These are phyloP conservation scores for Platyrinchus mystaceus DNA, from an alignment of 2,797 vertebrate species.

Conservation along the genomic window DNA sequence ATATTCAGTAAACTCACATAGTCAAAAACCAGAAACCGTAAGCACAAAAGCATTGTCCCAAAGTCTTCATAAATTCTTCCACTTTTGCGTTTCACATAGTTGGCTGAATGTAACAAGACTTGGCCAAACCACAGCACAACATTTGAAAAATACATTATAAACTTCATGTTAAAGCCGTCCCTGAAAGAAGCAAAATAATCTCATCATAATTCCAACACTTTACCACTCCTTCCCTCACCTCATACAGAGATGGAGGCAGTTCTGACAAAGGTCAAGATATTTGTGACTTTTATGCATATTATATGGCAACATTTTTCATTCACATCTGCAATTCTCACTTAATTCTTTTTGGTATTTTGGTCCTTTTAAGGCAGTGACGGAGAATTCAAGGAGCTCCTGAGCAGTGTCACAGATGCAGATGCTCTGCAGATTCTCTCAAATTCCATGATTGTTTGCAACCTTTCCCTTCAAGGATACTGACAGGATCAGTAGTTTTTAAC, in stretches of 20 bases:
- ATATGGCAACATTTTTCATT: slow-evolving; percentile 1
- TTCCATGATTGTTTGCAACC: not conserved
- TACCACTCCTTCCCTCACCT: not conserved
- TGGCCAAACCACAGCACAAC: not conserved
- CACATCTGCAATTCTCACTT: not conserved
- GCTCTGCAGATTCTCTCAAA: not conserved
- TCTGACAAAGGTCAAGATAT: not conserved
- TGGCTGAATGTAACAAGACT: not conserved
- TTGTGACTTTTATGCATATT: not conserved
- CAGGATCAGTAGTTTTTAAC: not conserved
- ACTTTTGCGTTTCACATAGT: not conserved
- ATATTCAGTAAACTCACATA: not conserved
- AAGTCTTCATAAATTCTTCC: not conserved
- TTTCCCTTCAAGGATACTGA: slow-evolving; percentile 22
- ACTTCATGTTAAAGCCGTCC: not conserved
- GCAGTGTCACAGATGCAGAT: not conserved
- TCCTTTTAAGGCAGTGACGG: slow-evolving; percentile 1
- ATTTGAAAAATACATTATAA: slow-evolving; percentile 16
- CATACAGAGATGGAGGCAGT: not conserved
- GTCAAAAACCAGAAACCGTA: not conserved
- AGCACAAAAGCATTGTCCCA: not conserved
- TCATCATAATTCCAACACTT: not conserved
- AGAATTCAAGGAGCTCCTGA: not conserved
- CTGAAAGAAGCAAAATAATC: slow-evolving; percentile 28
- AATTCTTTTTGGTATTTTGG: not conserved